Base-by-base conservation (phyloP, 2,888 invertebrate species). In the Cataglyphis rosenhaueri region DNA sequence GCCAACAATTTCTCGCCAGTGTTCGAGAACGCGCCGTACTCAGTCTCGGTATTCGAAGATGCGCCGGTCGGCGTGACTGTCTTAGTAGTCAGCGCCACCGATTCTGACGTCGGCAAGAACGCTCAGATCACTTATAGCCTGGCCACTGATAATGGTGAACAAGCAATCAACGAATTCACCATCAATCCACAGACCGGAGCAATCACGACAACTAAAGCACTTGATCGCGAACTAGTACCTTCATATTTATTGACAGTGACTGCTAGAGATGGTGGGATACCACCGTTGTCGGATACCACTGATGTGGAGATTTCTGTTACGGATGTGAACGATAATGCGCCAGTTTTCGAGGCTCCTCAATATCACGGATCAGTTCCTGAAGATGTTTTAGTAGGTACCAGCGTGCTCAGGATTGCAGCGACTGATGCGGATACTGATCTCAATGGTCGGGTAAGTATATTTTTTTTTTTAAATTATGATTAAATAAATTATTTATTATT, bases 291-390 rank as follows among this genome's bases (percentile, higher is more conserved):
- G 0, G 99, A 99, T 92, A 98, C 98, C 0, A 99, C 99, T 0
- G 98, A 99, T 92, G 97, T 99, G 0, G 99, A 99, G 94, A 98
- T 99, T 89, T 97, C 98, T 0, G 97, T 99, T 0, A 97, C 97
- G 0, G 99, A 99, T 93, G 98, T 99, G 0, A 99, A 99, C 93
- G 99, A 99, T 93, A 99, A 99, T 93, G 96, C 97, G 6, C 99
- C 99, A 0, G 95, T 96, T 0, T 99, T 99, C 94, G 97, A 97
- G 89, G 97, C 97, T 85, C 96, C 97, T 0, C 95, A 97, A 4
- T 99, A 99, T 92, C 96, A 97, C 25, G 97, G 98, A 0, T 97
- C 96, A 5, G 97, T 99, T 32, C 96, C 97, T 83, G 99, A 99
- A 94, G 98, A 99, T 93, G 98, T 98, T 21, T 95, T 98, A 86